phyloP scores from a whole-genome alignment of 2,888 invertebrate genomes.

The Aleiodes testaceus region DNA sequence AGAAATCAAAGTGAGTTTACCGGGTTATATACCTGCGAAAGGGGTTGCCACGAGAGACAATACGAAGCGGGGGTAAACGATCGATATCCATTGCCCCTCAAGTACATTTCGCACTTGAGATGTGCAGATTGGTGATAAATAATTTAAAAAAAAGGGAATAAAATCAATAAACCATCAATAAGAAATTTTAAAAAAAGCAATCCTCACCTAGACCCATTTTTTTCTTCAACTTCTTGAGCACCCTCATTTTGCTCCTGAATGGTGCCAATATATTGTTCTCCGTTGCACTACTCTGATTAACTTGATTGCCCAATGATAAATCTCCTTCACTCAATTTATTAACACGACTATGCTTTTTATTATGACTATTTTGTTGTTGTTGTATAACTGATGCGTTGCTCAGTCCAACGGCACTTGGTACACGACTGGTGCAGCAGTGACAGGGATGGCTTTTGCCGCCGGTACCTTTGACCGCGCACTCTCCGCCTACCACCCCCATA shows the following conservation, averaged over 20 bases:
- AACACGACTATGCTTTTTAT: constrained; percentile 48
- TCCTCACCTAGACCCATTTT: constrained; percentile 89
- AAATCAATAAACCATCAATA: background rate
- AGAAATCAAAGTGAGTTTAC: constrained; percentile 5
- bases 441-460: constrained; percentile 67
- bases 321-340: constrained; percentile 49
- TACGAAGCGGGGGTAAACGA: constrained; percentile 16
- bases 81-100: constrained; percentile 1
- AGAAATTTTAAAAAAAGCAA: constrained; percentile 6
- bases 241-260: constrained; percentile 85
- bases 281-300: constrained; percentile 33
- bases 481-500: constrained; percentile 71
- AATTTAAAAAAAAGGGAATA: background rate
- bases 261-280: constrained; percentile 73
- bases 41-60: constrained; percentile 19
- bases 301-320: constrained; percentile 43
- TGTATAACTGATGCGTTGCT: constrained; percentile 54
- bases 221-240: constrained; percentile 90
- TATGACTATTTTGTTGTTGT: constrained; percentile 54
- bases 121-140: background rate
- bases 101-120: background rate
- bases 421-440: constrained; percentile 65
- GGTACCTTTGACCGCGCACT: constrained; percentile 69
- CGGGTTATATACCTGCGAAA: constrained; percentile 8
- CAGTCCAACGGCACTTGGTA: constrained; percentile 57